Evolutionary conservation across 30 jellyfish, hydroid and myxozoan genomes (phyloP), one percentile per base, ranked within the genome.

Genomic region (Calvadosia cruxmelitensis): DNA sequence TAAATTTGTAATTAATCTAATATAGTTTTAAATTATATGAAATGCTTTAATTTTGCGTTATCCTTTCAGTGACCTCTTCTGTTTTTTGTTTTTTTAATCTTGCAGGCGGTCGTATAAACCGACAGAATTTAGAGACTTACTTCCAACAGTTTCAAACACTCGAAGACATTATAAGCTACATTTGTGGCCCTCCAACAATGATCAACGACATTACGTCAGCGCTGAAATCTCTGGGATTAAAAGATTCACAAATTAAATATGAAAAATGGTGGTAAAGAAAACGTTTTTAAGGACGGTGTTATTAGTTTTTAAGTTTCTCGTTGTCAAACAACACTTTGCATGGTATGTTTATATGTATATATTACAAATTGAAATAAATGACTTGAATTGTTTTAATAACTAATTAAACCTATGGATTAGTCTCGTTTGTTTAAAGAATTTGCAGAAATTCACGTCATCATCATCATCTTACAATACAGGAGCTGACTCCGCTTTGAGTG

Each of bases 161-260:
- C 50, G 74, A 75, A 23, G 83, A 78, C 28, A 48, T 76, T 3
- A 68, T 70, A 33, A 68, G 91, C 53, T 83, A 25, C 62, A 16
- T 83, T 26, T 83, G 94, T 83, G 94, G 94, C 2, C 94, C 94
- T 29, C 84, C 84, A 0, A 82, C 89, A 31, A 83, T 83, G 94
- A 83, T 83, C 29, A 51, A 70, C 23, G 50, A 57, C 64, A 69
- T 83, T 84, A 29, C 20, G 3, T 26, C 10, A n/a, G 29, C 2
- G 7, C 29, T 83, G 63, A 50, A 34, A 49, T 25, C 66, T 3
- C 20, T 53, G 75, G 92, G 85, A 26, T 32, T 83, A 10, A 67
- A 61, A 2, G 49, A 70, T 24, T 25, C 76, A 33, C 49, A 69
- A 34, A 83, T 83, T 76, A 75, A 71, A 26, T 83, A 29, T 70